These are phyloP conservation scores for Ricordea florida DNA, from an alignment of 92 coral and sea anemone genomes.

Conservation along the genomic window DNA sequence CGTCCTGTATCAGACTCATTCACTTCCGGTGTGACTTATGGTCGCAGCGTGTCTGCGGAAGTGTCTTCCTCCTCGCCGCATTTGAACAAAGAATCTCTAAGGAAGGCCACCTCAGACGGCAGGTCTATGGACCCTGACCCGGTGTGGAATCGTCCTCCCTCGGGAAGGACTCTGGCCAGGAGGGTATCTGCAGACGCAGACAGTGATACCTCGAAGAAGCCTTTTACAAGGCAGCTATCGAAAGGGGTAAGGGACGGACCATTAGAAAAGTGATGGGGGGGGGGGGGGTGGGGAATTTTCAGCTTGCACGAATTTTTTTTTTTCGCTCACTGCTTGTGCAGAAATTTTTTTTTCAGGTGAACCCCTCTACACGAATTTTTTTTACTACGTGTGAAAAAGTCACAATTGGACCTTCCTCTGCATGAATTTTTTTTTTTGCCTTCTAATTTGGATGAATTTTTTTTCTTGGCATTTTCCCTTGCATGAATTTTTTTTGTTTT, in stretches of 20 bases:
- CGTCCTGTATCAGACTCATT: slow-evolving; percentile 65
- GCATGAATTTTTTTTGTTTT: too few species aligned
- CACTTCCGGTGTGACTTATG: slow-evolving; percentile 10
- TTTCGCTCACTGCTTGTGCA: neutral
- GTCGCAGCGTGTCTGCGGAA: slow-evolving; percentile 2
- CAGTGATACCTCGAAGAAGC: neutral
- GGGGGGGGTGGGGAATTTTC: neutral
- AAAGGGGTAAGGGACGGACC: slow-evolving; percentile 19
- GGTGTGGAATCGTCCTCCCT: slow-evolving; percentile 2
- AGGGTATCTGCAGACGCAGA: neutral
- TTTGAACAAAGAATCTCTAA: slow-evolving; percentile 45
- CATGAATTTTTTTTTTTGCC: too few species aligned
- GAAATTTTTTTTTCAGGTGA: too few species aligned
- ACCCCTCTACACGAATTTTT: too few species aligned
- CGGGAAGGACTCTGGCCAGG: neutral
- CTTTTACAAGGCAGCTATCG: slow-evolving; percentile 12
- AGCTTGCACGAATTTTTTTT: neutral
- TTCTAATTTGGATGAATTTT: too few species aligned
- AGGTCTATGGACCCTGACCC: slow-evolving; percentile 27
- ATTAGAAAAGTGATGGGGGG: slow-evolving; percentile 29
- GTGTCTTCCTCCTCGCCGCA: slow-evolving; percentile 1
- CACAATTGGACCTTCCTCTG: too few species aligned
- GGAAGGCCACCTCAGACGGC: slow-evolving; percentile 64
- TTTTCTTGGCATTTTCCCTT: too few species aligned
- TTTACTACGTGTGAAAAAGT: too few species aligned